Conservation (phyloP, 1,140 invertebrate genomes). For the Anthonomus grandis region DNA sequence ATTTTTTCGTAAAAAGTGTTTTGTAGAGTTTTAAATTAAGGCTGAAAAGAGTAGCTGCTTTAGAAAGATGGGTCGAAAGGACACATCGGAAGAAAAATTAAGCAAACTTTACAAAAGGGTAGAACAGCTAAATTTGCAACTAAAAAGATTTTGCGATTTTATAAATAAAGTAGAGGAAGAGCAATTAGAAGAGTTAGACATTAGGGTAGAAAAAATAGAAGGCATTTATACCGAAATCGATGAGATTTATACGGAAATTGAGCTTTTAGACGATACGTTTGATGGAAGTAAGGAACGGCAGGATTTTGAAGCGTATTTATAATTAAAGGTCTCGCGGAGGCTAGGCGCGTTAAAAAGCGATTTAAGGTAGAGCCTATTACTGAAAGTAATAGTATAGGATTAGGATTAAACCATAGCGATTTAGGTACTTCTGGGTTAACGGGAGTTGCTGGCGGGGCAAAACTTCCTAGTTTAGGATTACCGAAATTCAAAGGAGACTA, state of each 20-base stretch:
- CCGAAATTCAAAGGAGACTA: conserved; percentile 18
- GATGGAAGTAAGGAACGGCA: no score
- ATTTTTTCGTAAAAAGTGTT: no score
- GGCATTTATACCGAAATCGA: not conserved
- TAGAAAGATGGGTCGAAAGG: no score
- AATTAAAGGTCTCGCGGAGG: no score
- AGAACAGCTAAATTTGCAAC: not conserved
- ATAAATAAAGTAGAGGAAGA: not conserved
- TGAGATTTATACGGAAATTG: not conserved
- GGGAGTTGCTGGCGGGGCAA: no score
- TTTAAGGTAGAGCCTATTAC: not conserved
- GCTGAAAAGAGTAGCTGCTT: no score
- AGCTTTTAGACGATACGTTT: no score
- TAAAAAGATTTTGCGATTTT: not conserved
- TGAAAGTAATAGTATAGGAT: no score
- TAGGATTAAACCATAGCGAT: no score
- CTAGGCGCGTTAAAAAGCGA: not conserved
- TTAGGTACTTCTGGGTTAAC: no score
- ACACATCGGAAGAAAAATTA: not conserved
- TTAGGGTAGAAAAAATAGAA: not conserved
- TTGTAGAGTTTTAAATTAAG: no score
- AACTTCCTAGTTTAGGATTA: conserved; percentile 8
- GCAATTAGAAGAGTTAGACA: not conserved
- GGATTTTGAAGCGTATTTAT: no score
- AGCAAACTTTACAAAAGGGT: not conserved